Conservation (phyloP, 2,888 invertebrate genomes). For the Lithosia quadra region DNA sequence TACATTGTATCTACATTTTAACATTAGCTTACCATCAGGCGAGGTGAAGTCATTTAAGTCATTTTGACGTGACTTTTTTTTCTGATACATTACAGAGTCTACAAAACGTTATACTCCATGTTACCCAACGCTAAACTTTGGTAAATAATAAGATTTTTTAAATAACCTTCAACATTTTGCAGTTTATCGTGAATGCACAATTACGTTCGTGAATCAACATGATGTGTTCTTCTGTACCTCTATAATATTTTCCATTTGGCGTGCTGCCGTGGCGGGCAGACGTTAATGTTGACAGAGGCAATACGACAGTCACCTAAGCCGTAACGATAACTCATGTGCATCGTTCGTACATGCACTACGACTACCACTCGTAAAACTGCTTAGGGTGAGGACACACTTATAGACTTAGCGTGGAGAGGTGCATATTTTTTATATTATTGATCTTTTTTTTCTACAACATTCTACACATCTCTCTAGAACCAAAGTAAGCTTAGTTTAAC, state of each 20-base stretch:
- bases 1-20: too few species aligned
- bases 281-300: constrained; percentile 54
- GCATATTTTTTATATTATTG: background rate
- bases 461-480: too few species aligned
- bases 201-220: constrained; percentile 11
- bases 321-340: constrained; percentile 69
- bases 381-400: constrained; percentile 25
- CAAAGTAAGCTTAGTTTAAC: too few species aligned
- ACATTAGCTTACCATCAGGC: too few species aligned
- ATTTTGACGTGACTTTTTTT: too few species aligned
- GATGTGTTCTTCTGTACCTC: constrained; percentile 24
- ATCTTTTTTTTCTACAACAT: too few species aligned
- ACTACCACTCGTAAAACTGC: constrained; percentile 69
- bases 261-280: constrained; percentile 27
- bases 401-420: constrained; percentile 39
- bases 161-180: background rate
- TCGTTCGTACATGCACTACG: constrained; percentile 68
- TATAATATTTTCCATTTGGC: constrained; percentile 29
- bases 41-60: too few species aligned
- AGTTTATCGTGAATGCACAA: background rate
- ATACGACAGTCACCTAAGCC: constrained; percentile 63
- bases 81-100: too few species aligned
- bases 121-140: too few species aligned
- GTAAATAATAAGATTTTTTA: background rate
- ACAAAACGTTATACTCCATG: too few species aligned